Base-by-base conservation (phyloP, 2,888 invertebrate species). In the Andrena flavipes region DNA sequence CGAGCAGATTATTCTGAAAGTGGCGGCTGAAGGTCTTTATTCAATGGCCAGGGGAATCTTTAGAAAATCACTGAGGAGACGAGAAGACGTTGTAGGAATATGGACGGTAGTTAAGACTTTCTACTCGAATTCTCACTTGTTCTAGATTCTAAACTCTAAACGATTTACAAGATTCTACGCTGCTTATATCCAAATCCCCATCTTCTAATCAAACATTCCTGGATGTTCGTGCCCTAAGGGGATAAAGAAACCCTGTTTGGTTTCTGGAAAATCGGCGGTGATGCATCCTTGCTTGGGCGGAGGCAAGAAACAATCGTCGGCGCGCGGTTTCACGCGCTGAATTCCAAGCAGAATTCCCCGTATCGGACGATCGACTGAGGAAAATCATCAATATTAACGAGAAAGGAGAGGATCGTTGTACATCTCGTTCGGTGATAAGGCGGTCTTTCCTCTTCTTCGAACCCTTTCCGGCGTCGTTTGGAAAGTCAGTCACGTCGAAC, bases 401-500 rank as follows among this genome's bases (percentile, higher is more conserved):
- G 82, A 29, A 62, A 56, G 42, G 33, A 48, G 49, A 33, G 60
- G 80, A 60, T 30, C 60, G 26, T 23, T 56, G 56, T 77, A 69
- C 69, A 74, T 73, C 78, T 70, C 60, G 69, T 42, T 49, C n/a
- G 35, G 48, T 79, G 81, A 82, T 82, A 82, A 67, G 60, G 26
- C 65, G 8, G 8, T 23, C 64, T 62, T 63, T 29, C 64, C 23
- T 42, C 29, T 56, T 63, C 48, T 63, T 26, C 35, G n/a, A 23
- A 48, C 62, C 60, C 77, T 56, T 68, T 67, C 42, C 54, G 26
- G n/a, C 49, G 51, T 51, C 70, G 33, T 70, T 80, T 84, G 26
- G 74, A 81, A 86, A 84, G 76, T 85, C 62, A 62, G 71, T 84
- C 84, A 84, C 85, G 80, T 85, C 82, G 74, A 68, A 74, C 76